These are phyloP conservation scores for Pristiophorus japonicus DNA, from an alignment of 2,113 vertebrate genomes.

Conservation along the genomic window DNA sequence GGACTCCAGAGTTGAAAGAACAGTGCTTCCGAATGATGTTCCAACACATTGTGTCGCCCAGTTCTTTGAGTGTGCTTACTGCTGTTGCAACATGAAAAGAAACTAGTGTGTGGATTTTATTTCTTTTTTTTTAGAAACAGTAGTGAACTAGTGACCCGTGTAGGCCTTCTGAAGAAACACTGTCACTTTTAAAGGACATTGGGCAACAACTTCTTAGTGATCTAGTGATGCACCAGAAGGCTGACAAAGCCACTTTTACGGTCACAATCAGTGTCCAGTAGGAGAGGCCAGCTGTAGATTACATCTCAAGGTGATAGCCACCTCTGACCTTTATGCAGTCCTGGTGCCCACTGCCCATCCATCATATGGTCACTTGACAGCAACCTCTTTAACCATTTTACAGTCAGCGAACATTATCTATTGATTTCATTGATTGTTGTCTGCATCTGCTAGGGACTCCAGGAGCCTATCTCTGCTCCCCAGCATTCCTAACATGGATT, in stretches of 20 bases:
- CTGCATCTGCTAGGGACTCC: slow-evolving; percentile 47
- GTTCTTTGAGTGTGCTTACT: slow-evolving; percentile 1
- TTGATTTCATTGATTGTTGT: slow-evolving; percentile 62
- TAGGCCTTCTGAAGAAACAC: background rate
- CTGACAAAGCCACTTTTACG: slow-evolving; percentile 14
- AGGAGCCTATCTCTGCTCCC: slow-evolving; percentile 34
- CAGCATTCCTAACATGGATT: slow-evolving; percentile 20
- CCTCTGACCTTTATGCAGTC: slow-evolving; percentile 58
- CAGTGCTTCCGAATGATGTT: slow-evolving; percentile 34
- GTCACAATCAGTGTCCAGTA: slow-evolving; percentile 28
- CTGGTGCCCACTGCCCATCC: slow-evolving; percentile 49
- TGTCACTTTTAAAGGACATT: slow-evolving; percentile 5
- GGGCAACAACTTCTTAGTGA: slow-evolving; percentile 25
- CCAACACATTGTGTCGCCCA: slow-evolving; percentile 14
- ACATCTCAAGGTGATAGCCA: slow-evolving; percentile 58
- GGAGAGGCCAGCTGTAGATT: slow-evolving; percentile 45
- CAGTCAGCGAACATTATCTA: slow-evolving; percentile 53
- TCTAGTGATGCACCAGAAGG: slow-evolving; percentile 36
- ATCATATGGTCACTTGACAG: slow-evolving; percentile 54
- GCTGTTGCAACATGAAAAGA: slow-evolving; percentile 26
- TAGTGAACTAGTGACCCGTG: slow-evolving; percentile 24
- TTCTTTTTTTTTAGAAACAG: background rate
- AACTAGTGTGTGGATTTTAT: background rate
- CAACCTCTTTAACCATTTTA: slow-evolving; percentile 54
- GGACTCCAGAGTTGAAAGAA: background rate